Base-by-base conservation (phyloP, 2,797 vertebrate genomes). In the Sebastes kiyomatsui region DNA sequence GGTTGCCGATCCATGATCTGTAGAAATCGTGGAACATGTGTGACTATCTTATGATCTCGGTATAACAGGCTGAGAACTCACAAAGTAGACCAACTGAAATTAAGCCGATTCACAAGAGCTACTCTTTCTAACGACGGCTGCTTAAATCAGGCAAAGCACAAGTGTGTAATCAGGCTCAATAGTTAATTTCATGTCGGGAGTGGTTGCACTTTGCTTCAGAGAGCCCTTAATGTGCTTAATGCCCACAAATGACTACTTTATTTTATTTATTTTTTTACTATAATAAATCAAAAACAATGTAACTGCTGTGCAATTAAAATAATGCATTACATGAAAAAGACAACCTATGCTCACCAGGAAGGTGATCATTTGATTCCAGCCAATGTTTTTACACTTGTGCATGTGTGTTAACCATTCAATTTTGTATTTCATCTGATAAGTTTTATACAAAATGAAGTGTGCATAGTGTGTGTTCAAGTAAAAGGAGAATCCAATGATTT, bases 91-190 rank as follows among this genome's bases (percentile, higher is more conserved):
- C 14, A 59, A 62, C 30, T 71, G 20, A 76, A 81, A 76, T 76
- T 16, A 66, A 27, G 76, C 22, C 52, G 35, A 77, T 64, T 66
- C 35, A 42, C 8, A 66, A 70, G 58, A 77, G n/a, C 38, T 67
- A 25, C 7, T 70, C 20, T 75, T 82, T 56, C 7, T 59, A 23
- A 58, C 18, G 16, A 22, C 0, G 4, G 54, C 32, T 62, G 67
- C 25, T 70, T 70, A 80, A 86, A 83, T 86, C 58, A 70, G 18
- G 76, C 28, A 85, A 75, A 82, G 58, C 38, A 28, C 13, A 70
- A 59, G 46, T 64, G 65, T 67, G 71, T 67, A 59, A 83, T 77
- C 59, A 86, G 71, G 28, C 22, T 76, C 35, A 49, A 79, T 38
- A 27, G 68, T 73, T 54, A 68, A 42, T 77, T 82, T 86, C 55